Percentiles rank a stretch among this genome's conserved stretches.
These are phyloP conservation scores for Mormoops blainvillei DNA, from an alignment of 2,113 vertebrate genomes.

Conservation along the genomic window DNA sequence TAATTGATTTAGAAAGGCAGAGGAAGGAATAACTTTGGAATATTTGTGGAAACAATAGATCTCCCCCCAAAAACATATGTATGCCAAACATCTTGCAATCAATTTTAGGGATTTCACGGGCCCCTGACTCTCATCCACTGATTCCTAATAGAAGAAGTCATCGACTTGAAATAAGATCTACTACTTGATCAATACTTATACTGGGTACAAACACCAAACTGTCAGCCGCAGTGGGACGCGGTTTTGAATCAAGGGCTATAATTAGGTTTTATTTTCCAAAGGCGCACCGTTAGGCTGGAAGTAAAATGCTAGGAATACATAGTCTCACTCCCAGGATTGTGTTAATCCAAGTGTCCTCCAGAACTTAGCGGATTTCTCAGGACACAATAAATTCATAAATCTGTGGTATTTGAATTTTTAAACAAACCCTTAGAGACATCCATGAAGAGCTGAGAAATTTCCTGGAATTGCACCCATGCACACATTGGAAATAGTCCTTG, in stretches of 20 bases:
- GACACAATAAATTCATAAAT: neutral
- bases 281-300: neutral
- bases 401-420: constrained; percentile 17
- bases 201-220: neutral
- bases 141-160: neutral
- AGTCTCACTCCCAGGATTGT: neutral
- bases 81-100: neutral
- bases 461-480: neutral
- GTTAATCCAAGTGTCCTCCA: neutral
- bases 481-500: neutral
- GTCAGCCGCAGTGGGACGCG: neutral
- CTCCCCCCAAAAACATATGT: neutral
- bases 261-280: neutral
- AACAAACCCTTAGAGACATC: neutral
- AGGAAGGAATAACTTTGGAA: neutral
- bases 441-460: neutral
- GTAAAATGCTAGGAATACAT: neutral
- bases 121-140: neutral
- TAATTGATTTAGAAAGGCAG: neutral
- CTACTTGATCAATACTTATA: neutral
- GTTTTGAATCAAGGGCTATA: neutral
- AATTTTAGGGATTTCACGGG: neutral
- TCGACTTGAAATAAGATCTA: neutral
- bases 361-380: neutral
- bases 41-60: neutral